These are phyloP conservation scores for Drosophila gunungcola DNA, from an alignment of 1,140 invertebrate genomes.

Conservation along the genomic window DNA sequence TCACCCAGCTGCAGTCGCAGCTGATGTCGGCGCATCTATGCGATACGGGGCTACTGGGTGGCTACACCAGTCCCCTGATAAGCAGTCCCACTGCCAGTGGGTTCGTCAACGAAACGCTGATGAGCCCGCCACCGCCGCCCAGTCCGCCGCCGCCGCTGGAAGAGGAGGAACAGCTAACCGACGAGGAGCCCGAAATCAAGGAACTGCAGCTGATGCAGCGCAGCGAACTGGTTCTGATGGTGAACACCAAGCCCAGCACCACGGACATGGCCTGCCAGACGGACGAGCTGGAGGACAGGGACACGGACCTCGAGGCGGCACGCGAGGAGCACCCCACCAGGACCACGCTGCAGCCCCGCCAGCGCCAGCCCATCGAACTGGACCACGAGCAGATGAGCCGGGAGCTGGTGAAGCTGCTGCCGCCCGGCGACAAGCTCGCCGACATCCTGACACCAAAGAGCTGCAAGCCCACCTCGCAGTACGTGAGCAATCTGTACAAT, in stretches of 20 bases:
- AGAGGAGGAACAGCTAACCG: constrained; percentile 3
- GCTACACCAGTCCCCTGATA: constrained; percentile 41
- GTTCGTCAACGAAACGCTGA: constrained; percentile 12
- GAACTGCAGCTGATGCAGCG: constrained; percentile 86
- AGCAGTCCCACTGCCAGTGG: constrained; percentile 37
- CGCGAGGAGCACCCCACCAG: constrained; percentile 67
- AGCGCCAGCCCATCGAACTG: constrained; percentile 91
- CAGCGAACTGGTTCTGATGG: constrained; percentile 87
- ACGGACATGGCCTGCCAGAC: constrained; percentile 88
- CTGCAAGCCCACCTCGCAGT: constrained; percentile 91
- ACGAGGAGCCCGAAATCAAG: constrained; percentile 33
- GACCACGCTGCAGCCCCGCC: constrained; percentile 82
- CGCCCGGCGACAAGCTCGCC: constrained; percentile 88
- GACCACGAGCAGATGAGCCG: constrained; percentile 91
- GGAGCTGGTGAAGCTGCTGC: constrained; percentile 90
- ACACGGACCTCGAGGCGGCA: constrained; percentile 54
- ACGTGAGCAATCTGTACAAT: constrained; percentile 92
- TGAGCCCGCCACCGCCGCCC: constrained; percentile 32
- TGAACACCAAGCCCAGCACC: constrained; percentile 86
- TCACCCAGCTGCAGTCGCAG: constrained; percentile 82
- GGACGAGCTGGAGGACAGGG: constrained; percentile 84
- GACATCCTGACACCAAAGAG: constrained; percentile 90
- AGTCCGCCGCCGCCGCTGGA: constrained; percentile 22
- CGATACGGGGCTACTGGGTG: constrained; percentile 47
- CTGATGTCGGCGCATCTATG: constrained; percentile 82